Evolutionary conservation across 2,888 invertebrate species (phyloP).

Genomic region (Tortricodes alternella): DNA sequence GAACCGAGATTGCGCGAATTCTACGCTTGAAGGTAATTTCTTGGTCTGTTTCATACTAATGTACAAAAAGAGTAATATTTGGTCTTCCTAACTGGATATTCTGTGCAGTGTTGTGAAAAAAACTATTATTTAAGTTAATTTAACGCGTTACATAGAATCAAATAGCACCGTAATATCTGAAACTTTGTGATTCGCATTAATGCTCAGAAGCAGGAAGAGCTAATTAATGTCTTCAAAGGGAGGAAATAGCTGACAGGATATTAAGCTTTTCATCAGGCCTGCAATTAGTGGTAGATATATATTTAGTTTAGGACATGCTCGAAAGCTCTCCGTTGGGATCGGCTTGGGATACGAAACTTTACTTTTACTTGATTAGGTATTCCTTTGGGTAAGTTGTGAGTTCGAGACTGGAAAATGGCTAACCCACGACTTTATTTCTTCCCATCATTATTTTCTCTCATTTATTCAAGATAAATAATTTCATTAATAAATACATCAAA

Average conservation of each 20-base stretch:
- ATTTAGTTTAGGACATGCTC: conserved; percentile 34
- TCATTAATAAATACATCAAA: too few species aligned
- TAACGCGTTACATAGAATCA: too few species aligned
- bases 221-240: conserved; percentile 69
- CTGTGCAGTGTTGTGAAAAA: too few species aligned
- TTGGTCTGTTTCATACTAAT: too few species aligned
- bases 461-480: too few species aligned
- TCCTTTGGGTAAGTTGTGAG: not conserved
- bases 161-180: conserved; percentile 37
- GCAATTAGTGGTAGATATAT: conserved; percentile 49
- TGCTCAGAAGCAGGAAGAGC: conserved; percentile 57
- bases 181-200: conserved; percentile 46
- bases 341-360: not conserved
- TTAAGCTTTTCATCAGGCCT: conserved; percentile 65
- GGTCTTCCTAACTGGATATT: too few species aligned
- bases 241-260: conserved; percentile 55
- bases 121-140: too few species aligned
- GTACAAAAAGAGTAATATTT: too few species aligned
- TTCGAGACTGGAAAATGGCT: not conserved
- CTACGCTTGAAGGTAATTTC: too few species aligned
- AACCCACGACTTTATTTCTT: not conserved
- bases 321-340: conserved; percentile 17
- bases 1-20: too few species aligned
- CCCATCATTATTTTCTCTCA: too few species aligned
- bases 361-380: not conserved